Conservation (phyloP, 1,140 invertebrate species). For the Periplaneta americana region DNA sequence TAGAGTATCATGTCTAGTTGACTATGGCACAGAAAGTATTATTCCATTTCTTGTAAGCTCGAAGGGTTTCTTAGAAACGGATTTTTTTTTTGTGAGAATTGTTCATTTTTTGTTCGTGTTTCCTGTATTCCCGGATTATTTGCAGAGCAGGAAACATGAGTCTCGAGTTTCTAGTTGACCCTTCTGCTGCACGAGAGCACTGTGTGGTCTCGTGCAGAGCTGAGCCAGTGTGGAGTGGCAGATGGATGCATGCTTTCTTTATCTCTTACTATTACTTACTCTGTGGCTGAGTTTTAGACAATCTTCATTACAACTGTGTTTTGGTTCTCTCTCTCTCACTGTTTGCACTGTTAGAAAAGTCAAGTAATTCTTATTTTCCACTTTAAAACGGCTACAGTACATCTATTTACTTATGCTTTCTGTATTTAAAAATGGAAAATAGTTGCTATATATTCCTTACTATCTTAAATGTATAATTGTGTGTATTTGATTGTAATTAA, state of each 20-base stretch:
- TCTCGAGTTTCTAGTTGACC: background rate
- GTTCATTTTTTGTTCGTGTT: background rate
- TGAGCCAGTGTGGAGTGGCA: background rate
- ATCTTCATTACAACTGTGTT: background rate
- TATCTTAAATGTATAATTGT: background rate
- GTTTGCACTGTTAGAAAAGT: background rate
- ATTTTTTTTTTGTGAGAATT: background rate
- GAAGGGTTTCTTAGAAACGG: background rate
- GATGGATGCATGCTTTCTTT: background rate
- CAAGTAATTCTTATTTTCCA: background rate
- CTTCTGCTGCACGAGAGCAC: background rate
- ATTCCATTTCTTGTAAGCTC: background rate
- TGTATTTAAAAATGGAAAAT: background rate
- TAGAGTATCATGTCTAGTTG: background rate
- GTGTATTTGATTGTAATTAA: background rate
- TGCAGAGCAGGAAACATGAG: background rate
- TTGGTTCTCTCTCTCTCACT: background rate
- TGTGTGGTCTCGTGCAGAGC: background rate
- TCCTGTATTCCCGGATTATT: background rate
- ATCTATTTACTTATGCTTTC: background rate
- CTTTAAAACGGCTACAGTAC: background rate
- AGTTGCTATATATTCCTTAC: background rate
- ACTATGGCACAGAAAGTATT: background rate
- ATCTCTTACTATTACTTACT: background rate
- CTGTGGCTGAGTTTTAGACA: background rate